Percentiles rank a stretch among this genome's conserved stretches.
These are phyloP conservation scores for Bothrops alternatus DNA, from an alignment of 2,797 vertebrate genomes.

Conservation along the genomic window DNA sequence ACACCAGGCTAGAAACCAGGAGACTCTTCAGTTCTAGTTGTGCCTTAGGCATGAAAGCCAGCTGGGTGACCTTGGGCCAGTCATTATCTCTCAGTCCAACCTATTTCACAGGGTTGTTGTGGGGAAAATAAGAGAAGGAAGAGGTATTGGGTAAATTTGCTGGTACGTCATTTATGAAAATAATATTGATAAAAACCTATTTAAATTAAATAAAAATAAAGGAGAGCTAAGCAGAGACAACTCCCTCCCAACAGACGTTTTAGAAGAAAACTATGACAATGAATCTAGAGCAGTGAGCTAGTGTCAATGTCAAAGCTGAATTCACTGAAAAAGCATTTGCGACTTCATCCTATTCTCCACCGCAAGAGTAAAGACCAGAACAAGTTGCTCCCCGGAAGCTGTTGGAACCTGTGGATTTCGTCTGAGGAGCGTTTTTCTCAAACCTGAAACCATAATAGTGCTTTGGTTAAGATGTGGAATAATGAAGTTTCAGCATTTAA, in stretches of 20 bases:
- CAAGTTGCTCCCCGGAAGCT: neutral
- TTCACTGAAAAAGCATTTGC: neutral
- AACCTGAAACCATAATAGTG: neutral
- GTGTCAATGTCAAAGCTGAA: neutral
- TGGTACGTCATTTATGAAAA: neutral
- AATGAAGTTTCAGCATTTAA: neutral
- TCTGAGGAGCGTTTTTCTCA: neutral
- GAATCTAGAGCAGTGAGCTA: neutral
- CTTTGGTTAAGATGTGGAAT: neutral
- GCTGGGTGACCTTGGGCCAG: neutral
- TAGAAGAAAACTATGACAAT: neutral
- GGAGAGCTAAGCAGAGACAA: neutral
- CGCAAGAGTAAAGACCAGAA: neutral
- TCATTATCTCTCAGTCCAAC: neutral
- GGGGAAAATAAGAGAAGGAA: neutral
- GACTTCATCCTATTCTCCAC: neutral
- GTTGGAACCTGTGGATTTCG: neutral
- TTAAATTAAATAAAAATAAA: neutral
- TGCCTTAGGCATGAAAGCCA: neutral
- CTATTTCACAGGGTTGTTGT: neutral
- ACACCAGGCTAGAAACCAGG: neutral
- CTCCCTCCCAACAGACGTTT: neutral
- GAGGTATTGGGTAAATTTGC: neutral
- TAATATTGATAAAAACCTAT: neutral
- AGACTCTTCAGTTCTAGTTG: neutral